Evolutionary conservation across 2,797 vertebrate species (phyloP).

Genomic region (Adelosebastes latens): DNA sequence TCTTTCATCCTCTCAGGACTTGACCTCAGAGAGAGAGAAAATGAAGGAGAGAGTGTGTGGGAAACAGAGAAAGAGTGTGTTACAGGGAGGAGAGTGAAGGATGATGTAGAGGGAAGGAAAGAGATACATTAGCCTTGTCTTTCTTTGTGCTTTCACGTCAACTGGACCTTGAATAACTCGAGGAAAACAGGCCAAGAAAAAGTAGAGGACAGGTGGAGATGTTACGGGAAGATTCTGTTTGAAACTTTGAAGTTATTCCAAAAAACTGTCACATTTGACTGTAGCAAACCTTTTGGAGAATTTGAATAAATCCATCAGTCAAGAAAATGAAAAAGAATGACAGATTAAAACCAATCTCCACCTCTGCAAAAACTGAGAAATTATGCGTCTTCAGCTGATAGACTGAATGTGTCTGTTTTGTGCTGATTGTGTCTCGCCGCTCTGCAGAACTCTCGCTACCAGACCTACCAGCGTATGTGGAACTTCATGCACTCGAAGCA

Average conservation of each 20-base stretch:
- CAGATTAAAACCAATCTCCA: slow-evolving; percentile 20
- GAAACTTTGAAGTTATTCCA: slow-evolving; percentile 17
- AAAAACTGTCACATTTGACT: slow-evolving; percentile 12
- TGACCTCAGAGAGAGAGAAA: slow-evolving; percentile 47
- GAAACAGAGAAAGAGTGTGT: slow-evolving; percentile 14
- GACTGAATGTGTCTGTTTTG: slow-evolving; percentile 9
- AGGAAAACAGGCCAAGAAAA: slow-evolving; percentile 23
- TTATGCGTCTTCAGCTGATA: background rate
- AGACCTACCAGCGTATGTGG: slow-evolving; percentile 99
- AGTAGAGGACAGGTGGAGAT: slow-evolving; percentile 24
- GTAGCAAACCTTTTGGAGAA: background rate
- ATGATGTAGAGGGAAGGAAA: slow-evolving; percentile 30
- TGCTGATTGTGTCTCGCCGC: background rate
- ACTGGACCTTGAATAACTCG: slow-evolving; percentile 49
- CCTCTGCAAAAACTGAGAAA: background rate
- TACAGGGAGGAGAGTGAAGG: slow-evolving; percentile 41
- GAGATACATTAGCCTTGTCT: slow-evolving; percentile 43
- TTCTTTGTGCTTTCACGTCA: slow-evolving; percentile 31
- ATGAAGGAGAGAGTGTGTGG: slow-evolving; percentile 8
- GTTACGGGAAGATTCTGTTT: slow-evolving; percentile 39
- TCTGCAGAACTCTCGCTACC: slow-evolving; percentile 96
- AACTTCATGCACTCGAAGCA: slow-evolving; percentile 99
- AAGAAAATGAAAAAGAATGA: slow-evolving; percentile 21
- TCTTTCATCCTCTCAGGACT: slow-evolving; percentile 47
- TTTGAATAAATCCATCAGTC: slow-evolving; percentile 34